phyloP scores from a whole-genome alignment of 2,113 vertebrate species.

The Dermatemys mawii region DNA sequence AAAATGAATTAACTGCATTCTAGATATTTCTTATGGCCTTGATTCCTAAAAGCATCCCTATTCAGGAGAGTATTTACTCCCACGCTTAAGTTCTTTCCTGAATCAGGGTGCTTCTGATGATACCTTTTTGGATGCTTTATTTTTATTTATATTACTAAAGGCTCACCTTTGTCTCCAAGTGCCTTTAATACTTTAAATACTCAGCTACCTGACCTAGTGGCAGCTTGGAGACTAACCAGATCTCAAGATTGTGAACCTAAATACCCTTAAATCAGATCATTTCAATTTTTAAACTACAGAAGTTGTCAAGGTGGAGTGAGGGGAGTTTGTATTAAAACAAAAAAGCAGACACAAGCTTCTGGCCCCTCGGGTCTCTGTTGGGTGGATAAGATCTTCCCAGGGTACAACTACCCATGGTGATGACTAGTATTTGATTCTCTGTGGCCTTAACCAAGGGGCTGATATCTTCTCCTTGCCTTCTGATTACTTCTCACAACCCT shows the following conservation, averaged over 20 bases:
- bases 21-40: background rate
- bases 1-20: background rate
- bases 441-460: background rate
- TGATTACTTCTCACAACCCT: background rate
- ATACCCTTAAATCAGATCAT: background rate
- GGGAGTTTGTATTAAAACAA: background rate
- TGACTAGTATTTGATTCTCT: background rate
- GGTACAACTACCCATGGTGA: background rate
- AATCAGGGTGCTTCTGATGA: background rate
- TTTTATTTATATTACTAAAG: background rate
- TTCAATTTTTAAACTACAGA: background rate
- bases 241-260: background rate
- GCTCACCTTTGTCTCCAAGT: background rate
- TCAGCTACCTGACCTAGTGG: background rate
- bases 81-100: rapidly evolving
- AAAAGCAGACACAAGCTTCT: background rate
- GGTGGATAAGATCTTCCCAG: background rate
- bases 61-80: rapidly evolving
- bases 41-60: rapidly evolving
- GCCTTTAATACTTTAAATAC: rapidly evolving
- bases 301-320: background rate
- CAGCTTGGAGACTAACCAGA: background rate
- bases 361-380: background rate
- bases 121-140: rapidly evolving
- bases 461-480: background rate